phyloP scores from a whole-genome alignment of 2,888 invertebrate genomes.

The Empis stercorea region DNA sequence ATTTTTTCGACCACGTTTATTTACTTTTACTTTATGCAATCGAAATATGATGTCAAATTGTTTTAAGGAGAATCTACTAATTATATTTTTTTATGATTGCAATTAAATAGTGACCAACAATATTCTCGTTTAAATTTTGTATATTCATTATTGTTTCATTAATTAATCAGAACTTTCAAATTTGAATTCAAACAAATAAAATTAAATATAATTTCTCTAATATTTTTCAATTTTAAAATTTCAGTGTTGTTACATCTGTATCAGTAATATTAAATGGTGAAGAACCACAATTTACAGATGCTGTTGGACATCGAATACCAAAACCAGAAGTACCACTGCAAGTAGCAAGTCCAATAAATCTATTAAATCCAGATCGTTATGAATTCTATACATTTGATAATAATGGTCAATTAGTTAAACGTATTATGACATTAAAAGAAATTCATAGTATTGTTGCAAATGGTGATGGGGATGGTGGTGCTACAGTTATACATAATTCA shows the following conservation, averaged over 20 bases:
- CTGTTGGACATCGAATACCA: slow-evolving; percentile 52
- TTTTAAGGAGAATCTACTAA: too few species aligned
- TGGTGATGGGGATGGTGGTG: slow-evolving; percentile 56
- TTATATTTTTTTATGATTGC: too few species aligned
- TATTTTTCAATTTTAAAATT: slow-evolving; percentile 18
- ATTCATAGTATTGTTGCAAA: slow-evolving; percentile 76
- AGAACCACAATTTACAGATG: slow-evolving; percentile 51
- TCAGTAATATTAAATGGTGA: slow-evolving; percentile 47
- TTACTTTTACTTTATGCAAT: too few species aligned
- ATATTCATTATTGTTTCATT: too few species aligned
- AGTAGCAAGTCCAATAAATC: slow-evolving; percentile 65
- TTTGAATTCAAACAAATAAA: too few species aligned
- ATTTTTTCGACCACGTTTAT: too few species aligned
- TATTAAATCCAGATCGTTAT: slow-evolving; percentile 70
- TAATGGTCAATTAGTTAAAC: slow-evolving; percentile 66
- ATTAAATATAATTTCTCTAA: too few species aligned
- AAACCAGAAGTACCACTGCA: slow-evolving; percentile 48
- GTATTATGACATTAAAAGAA: slow-evolving; percentile 72
- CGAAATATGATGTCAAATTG: too few species aligned
- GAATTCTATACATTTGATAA: slow-evolving; percentile 81
- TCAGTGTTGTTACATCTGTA: slow-evolving; percentile 51
- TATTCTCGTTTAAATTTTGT: too few species aligned
- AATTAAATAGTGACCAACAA: too few species aligned
- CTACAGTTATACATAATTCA: slow-evolving; percentile 30
- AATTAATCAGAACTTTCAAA: too few species aligned